Base-by-base conservation (phyloP, 2,113 vertebrate species). In the Chrysemys picta region DNA sequence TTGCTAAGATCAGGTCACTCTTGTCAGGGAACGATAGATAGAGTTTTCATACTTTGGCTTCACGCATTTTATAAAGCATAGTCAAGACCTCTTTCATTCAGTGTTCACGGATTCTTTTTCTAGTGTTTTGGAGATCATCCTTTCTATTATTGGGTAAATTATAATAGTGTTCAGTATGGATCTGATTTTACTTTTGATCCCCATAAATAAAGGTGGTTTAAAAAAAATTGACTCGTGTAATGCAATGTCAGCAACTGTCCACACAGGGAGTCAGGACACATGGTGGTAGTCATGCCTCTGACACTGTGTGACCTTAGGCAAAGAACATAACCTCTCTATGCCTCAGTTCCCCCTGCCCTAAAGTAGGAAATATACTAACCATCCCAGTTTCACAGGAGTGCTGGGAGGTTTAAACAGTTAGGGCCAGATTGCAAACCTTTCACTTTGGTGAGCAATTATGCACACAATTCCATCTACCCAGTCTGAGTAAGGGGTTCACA, bases 101-200 rank as follows among this genome's bases (percentile, higher is more conserved):
- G 29, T 91, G 24, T 49, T 84, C 9, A 88, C 53, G 89, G 62
- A 76, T 92, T 72, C 80, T 92, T 49, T 87, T 93, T 92, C 14
- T 59, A 59, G 56, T 72, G 52, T 89, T 94, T 91, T 93, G 6
- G 38, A 84, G 13, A 52, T 25, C 53, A 27, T 53, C n/a, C 21
- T 83, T n/a, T 90, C 16, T 89, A 19, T 91, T 94, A 96, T 95
- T 95, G 49, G 31, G 31, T 45, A 45, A 35, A 45, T 84, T 94
- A 42, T 42, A 57, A 59, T 82, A 87, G 45, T 53, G 90, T 56
- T 89, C 84, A 87, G 11, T 52, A 62, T 76, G 52, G 84, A 49
- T 87, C 50, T 56, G 19, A 85, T 56, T 11, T 88, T 90, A 42
- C 72, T 45, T 22, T 27, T 91, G 85, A 84, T 80, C 47, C 27